A percentile compares a stretch with the other conserved stretches of the same genome.
These are phyloP conservation scores for Macheiramphus alcinus DNA, from an alignment of 2,113 vertebrate species.

Conservation along the genomic window DNA sequence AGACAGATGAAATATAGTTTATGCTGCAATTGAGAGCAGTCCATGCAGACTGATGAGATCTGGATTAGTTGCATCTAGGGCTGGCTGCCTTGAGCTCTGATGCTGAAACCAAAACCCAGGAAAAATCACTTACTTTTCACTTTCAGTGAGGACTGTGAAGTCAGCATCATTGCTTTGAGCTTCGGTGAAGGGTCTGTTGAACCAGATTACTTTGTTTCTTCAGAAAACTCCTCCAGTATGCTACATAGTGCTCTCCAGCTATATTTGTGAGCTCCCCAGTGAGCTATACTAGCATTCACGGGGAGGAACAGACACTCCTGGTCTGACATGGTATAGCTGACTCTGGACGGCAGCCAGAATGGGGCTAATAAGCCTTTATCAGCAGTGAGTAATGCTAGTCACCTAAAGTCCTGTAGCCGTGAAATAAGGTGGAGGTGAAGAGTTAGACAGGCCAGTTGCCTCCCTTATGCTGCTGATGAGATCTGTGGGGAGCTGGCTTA, in stretches of 20 bases:
- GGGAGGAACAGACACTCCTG: not conserved
- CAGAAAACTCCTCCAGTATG: not conserved
- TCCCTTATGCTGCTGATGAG: not conserved
- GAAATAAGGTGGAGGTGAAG: not conserved
- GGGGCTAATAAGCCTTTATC: not conserved
- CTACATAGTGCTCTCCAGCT: not conserved
- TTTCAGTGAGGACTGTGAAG: not conserved
- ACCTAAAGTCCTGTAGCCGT: not conserved
- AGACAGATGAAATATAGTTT: not conserved
- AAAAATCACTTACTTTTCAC: not conserved
- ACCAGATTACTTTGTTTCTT: not conserved
- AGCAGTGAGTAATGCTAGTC: not conserved
- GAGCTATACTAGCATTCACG: not conserved
- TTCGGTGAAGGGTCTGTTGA: not conserved
- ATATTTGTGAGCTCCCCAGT: not conserved
- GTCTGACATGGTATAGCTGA: not conserved
- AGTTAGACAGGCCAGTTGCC: not conserved
- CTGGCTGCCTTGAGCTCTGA: not conserved
- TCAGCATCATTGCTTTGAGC: not conserved
- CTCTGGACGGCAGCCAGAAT: not conserved
- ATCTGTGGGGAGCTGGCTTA: not conserved
- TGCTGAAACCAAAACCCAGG: not conserved
- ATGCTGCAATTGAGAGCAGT: not conserved
- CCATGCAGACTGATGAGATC: not conserved
- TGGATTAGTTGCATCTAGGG: not conserved